Evolutionary conservation across 2,888 invertebrate genomes (phyloP), one percentile per base, ranked within the genome.

Genomic region (Linnaemya tessellans): DNA sequence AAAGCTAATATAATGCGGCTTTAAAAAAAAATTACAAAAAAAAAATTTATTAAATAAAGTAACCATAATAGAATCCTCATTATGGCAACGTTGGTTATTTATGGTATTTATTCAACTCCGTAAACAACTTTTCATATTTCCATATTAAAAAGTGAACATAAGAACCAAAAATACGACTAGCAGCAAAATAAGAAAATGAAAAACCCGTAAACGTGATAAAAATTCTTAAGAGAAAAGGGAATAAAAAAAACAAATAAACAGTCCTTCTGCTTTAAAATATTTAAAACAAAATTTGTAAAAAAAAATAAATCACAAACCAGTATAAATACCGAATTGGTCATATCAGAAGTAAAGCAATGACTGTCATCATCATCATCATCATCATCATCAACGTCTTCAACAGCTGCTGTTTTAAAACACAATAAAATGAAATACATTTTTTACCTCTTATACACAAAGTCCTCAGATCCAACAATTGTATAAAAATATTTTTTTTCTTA

Each of bases 121-220:
- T 68, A 51, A 58, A 67, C 49, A 74, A 67, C 41, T 62, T 67
- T 68, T 74, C 13, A 22, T 56, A 56, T 43, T 46, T 60, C 1
- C 30, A 60, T 73, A 56, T 35, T 7, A 20, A 41, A 41, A 20
- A 18, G 4, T 49, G 11, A 54, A 46, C 62, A 25, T 1, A 35
- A 15, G 49, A 49, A 56, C 8, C 9, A 9, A 51, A 68, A 74
- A 49, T 41, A 62, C 46, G 35, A 58, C n/a, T 15, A 60, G n/a
- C 46, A 46, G 43, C 64, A 22, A 41, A 64, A 43, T 64, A 35
- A 41, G 43, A 62, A 20, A 20, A 70, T 35, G 20, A 58, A 77
- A 70, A 68, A 30, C n/a, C 9, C 9, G 10, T 35, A 71, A 84
- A 74, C 79, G 79, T 84, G 84, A 84, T 79, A 79, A 68, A 84